Evolutionary conservation across 1,140 invertebrate species (phyloP).

Genomic region (Holotrichia oblita): DNA sequence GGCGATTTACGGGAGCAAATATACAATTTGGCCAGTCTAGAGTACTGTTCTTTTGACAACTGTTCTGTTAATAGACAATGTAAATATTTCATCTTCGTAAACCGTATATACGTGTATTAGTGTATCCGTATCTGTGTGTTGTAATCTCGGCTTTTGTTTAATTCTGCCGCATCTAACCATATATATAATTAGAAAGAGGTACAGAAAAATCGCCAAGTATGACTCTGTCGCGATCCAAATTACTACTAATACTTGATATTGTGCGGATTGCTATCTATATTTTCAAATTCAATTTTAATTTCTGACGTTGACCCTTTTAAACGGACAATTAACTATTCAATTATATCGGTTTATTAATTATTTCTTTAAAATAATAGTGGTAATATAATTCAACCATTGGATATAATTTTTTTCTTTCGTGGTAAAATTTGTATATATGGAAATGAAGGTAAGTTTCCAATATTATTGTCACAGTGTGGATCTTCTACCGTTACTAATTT

Average conservation of each 20-base stretch:
- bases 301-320: background rate
- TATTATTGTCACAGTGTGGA: background rate
- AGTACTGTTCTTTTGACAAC: background rate
- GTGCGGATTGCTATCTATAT: background rate
- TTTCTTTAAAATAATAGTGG: background rate
- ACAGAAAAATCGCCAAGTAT: slow-evolving; percentile 29
- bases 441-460: background rate
- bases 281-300: background rate
- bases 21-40: background rate
- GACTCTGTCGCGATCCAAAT: background rate
- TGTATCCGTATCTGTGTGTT: background rate
- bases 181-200: slow-evolving; percentile 29
- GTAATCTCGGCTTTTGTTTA: slow-evolving; percentile 9
- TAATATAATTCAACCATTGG: background rate
- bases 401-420: background rate
- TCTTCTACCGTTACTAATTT: slow-evolving; percentile 20
- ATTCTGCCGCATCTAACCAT: background rate
- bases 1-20: background rate
- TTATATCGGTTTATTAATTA: background rate
- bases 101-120: background rate
- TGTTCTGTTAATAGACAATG: slow-evolving; percentile 3
- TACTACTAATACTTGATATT: background rate
- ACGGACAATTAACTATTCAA: background rate
- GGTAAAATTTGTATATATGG: background rate
- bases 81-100: slow-evolving; percentile 13